These are phyloP conservation scores for Netelia fuscicornis DNA, from an alignment of 2,888 invertebrate genomes.

Conservation along the genomic window DNA sequence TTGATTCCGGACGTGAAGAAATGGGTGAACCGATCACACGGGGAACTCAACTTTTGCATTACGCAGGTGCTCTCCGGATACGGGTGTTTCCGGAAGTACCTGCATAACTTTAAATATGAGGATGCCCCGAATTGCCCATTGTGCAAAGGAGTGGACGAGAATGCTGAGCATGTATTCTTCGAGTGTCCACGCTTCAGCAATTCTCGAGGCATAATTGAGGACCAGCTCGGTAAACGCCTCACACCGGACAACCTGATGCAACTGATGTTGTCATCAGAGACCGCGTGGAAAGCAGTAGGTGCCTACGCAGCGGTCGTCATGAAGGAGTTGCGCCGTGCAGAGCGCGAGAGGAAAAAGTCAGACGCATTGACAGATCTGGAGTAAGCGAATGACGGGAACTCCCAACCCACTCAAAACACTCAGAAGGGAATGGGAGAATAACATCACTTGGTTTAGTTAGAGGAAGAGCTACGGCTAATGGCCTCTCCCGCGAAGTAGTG, in stretches of 20 bases:
- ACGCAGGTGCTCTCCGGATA: conserved; percentile 35
- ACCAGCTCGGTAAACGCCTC: not conserved
- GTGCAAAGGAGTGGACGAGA: conserved; percentile 16
- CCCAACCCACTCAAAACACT: not conserved
- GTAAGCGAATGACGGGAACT: not conserved
- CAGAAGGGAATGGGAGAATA: too few species aligned
- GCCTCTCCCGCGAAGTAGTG: conserved; percentile 33
- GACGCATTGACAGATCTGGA: not conserved
- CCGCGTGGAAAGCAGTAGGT: conserved; percentile 24
- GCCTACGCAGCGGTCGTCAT: conserved; percentile 34
- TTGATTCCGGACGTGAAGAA: too few species aligned
- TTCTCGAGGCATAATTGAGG: conserved; percentile 15
- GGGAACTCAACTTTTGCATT: conserved; percentile 23
- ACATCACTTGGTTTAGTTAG: too few species aligned
- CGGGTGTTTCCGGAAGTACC: conserved; percentile 37
- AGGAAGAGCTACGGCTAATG: not conserved
- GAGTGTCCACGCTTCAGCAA: not conserved
- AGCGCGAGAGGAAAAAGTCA: not conserved
- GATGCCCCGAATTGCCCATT: conserved; percentile 39
- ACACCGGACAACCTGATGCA: not conserved
- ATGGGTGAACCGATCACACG: not conserved
- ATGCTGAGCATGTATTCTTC: conserved; percentile 30
- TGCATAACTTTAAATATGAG: conserved; percentile 19
- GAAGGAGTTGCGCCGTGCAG: conserved; percentile 14
- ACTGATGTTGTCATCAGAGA: conserved; percentile 18